These are phyloP conservation scores for Caradrina clavipalpis DNA, from an alignment of 2,888 invertebrate species.

Conservation along the genomic window DNA sequence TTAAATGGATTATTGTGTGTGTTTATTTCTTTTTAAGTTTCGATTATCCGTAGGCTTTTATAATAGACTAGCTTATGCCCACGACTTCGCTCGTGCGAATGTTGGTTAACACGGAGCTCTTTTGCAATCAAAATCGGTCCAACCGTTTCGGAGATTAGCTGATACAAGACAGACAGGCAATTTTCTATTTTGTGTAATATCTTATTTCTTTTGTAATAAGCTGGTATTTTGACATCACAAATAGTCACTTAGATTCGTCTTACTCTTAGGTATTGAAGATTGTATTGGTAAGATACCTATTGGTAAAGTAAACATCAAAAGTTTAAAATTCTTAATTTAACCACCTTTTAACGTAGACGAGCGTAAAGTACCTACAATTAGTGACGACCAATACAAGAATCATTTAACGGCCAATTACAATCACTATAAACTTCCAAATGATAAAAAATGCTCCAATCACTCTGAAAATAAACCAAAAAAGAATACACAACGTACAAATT, in stretches of 20 bases:
- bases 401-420: constrained; percentile 57
- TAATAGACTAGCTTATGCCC: neutral
- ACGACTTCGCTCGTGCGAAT: too few relatives aligned
- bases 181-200: too few relatives aligned
- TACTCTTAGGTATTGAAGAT: too few relatives aligned
- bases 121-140: too few relatives aligned
- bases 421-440: constrained; percentile 60
- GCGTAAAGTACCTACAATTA: constrained; percentile 26
- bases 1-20: constrained; percentile 26
- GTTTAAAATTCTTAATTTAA: constrained; percentile 18
- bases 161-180: too few relatives aligned
- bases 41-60: neutral
- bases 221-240: too few relatives aligned
- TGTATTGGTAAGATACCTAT: too few relatives aligned
- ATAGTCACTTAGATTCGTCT: too few relatives aligned
- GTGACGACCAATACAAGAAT: constrained; percentile 39
- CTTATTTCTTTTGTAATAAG: too few relatives aligned
- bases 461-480: constrained; percentile 38
- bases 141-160: too few relatives aligned
- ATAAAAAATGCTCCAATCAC: constrained; percentile 59
- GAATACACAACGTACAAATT: constrained; percentile 52
- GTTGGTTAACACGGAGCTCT: too few relatives aligned
- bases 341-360: constrained; percentile 19
- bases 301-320: constrained; percentile 35
- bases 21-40: constrained; percentile 8